These are phyloP conservation scores for Aphelocoma californica DNA, from an alignment of 2,797 vertebrate species.

Conservation along the genomic window DNA sequence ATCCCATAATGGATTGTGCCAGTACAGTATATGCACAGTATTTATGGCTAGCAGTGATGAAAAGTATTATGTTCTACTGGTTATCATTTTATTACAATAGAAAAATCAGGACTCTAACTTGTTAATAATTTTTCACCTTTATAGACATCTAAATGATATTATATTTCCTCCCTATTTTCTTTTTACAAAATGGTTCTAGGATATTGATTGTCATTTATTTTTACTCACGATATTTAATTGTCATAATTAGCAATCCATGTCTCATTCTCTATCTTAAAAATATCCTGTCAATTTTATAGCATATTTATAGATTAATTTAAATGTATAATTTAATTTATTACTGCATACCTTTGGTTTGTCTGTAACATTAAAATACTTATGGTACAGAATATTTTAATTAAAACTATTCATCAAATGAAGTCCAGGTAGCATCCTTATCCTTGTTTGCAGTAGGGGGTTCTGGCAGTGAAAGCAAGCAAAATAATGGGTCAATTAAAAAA, in stretches of 20 bases:
- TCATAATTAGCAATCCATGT: slow-evolving; percentile 79
- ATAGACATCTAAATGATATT: slow-evolving; percentile 69
- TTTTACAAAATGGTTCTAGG: slow-evolving; percentile 68
- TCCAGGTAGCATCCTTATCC: slow-evolving; percentile 81
- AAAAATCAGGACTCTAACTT: slow-evolving; percentile 56
- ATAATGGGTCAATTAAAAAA: slow-evolving; percentile 83
- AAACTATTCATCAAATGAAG: slow-evolving; percentile 85
- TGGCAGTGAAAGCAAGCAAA: slow-evolving; percentile 77
- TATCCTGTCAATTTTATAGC: slow-evolving; percentile 77
- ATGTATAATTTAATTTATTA: slow-evolving; percentile 81
- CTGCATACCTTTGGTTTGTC: slow-evolving; percentile 81
- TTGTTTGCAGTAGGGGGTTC: slow-evolving; percentile 80
- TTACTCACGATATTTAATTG: slow-evolving; percentile 78
- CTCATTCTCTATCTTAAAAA: slow-evolving; percentile 74
- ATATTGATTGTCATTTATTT: slow-evolving; percentile 82
- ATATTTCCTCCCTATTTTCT: slow-evolving; percentile 62
- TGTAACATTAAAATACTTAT: slow-evolving; percentile 86
- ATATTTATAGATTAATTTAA: slow-evolving; percentile 85
- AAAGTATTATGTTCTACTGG: slow-evolving; percentile 31
- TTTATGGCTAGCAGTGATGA: slow-evolving; percentile 47
- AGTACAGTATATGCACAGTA: slow-evolving; percentile 22
- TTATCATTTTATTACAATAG: slow-evolving; percentile 51
- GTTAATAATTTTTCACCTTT: slow-evolving; percentile 67
- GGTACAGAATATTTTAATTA: slow-evolving; percentile 86
- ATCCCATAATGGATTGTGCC: slow-evolving; percentile 40